Evolutionary conservation across 2,888 invertebrate species (phyloP).

Genomic region (Acutogordius australiensis): DNA sequence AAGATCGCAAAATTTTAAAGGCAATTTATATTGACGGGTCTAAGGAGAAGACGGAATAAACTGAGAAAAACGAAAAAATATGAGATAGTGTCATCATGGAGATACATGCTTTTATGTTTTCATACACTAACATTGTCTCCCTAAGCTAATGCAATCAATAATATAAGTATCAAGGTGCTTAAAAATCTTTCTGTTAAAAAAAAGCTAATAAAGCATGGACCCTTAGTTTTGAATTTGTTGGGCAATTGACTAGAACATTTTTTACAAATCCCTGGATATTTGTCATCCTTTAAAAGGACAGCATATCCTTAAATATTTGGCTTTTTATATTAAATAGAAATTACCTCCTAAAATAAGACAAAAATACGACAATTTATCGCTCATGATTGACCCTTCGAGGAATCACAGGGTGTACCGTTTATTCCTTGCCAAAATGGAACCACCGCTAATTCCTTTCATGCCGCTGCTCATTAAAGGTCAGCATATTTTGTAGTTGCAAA

Average conservation of each 20-base stretch:
- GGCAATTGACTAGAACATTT: neutral
- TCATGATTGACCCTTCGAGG: constrained; percentile 46
- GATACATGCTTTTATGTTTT: no score
- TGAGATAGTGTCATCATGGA: no score
- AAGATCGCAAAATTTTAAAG: no score
- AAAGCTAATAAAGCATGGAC: no score
- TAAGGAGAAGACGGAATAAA: no score
- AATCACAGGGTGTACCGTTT: constrained; percentile 43
- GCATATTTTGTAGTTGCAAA: constrained; percentile 13
- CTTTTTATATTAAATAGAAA: constrained; percentile 25
- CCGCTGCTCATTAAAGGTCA: constrained; percentile 46
- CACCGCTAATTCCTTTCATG: constrained; percentile 52
- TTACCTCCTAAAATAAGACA: constrained; percentile 45
- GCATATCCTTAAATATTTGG: neutral
- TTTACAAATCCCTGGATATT: neutral
- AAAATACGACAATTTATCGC: constrained; percentile 46
- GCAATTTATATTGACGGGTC: no score
- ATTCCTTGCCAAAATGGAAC: constrained; percentile 41
- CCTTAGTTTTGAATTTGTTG: no score
- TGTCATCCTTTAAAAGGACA: no score
- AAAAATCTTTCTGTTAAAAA: no score
- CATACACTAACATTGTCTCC: no score
- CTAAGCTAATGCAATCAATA: neutral
- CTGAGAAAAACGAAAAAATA: no score
- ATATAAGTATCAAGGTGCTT: neutral